Base-by-base conservation (phyloP, 2,888 invertebrate genomes). In the Chalcis sispes region DNA sequence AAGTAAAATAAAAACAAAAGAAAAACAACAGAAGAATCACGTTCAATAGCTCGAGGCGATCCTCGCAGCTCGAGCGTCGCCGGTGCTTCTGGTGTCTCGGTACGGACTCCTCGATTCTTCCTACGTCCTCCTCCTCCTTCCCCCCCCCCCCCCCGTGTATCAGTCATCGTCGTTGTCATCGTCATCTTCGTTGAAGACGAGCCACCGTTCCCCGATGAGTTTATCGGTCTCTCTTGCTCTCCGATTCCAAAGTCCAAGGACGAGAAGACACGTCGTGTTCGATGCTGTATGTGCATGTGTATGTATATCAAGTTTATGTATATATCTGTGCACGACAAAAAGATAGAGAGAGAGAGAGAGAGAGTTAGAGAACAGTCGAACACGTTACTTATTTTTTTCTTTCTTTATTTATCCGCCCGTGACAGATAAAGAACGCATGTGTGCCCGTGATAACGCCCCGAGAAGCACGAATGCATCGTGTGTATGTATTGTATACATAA, bases 171-270 rank as follows among this genome's bases (percentile, higher is more conserved):
- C 5, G 4, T 36, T 10, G 18, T 46, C 32, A 23, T 59, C 62
- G 54, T 69, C 74, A 69, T 74, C 74, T 36, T 46, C 61, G 36
- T n/a, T n/a, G n/a, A n/a, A n/a, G n/a, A 50, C 20, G 42, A 27
- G 46, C 48, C 54, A 50, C 64, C 65, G 64, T 65, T 65, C 72
- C 25, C 50, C 40, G 59, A 72, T 72, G 65, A 65, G 25, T 62
- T 40, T 69, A 50, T n/a, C 67, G 5, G 36, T 69, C 56, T n/a
- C 46, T 23, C 36, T 25, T 27, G 23, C 25, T n/a, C 56, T 46
- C 67, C 69, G 20, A 52, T 52, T 67, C 48, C 70, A 70, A 74
- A 73, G 74, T 70, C 77, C 72, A 62, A 77, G 46, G 18, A 13
- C 29, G 50, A n/a, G 25, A 42, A 54, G 18, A 15, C 54, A 15